Conservation (phyloP, 2,113 vertebrate species). For the Microcebus murinus region DNA sequence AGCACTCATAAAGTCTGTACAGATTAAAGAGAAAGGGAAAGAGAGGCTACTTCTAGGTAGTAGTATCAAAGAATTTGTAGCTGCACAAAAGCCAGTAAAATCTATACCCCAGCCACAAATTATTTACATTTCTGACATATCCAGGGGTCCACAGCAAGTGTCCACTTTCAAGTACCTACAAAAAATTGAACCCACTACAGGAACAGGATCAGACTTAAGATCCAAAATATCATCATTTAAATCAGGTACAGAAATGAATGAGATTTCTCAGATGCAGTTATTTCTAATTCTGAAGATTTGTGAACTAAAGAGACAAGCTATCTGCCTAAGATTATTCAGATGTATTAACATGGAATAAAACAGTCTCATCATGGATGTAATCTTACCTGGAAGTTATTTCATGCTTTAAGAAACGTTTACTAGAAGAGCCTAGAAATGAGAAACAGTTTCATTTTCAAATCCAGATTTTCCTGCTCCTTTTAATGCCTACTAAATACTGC, state of each 20-base stretch:
- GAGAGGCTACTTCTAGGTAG: neutral
- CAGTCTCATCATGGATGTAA: neutral
- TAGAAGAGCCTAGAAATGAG: neutral
- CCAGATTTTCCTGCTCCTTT: neutral
- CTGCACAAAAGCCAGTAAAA: neutral
- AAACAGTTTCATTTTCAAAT: neutral
- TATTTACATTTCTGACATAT: neutral
- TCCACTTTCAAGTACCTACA: neutral
- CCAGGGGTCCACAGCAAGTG: neutral
- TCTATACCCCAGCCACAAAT: neutral
- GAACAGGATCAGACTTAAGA: neutral
- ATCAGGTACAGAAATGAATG: neutral
- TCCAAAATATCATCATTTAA: neutral
- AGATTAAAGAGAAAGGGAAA: neutral
- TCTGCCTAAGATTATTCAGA: neutral
- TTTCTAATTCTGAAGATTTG: neutral
- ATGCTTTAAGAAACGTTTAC: neutral
- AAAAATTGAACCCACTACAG: neutral
- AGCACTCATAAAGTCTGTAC: neutral
- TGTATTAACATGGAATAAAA: neutral
- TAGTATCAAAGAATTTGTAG: neutral
- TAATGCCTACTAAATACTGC: neutral
- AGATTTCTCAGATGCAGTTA: neutral
- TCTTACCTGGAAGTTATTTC: neutral
- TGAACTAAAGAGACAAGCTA: neutral